Evolutionary conservation across 37 sponge, comb jelly and placozoan genomes (phyloP).

Genomic region (Oscarella lobularis): DNA sequence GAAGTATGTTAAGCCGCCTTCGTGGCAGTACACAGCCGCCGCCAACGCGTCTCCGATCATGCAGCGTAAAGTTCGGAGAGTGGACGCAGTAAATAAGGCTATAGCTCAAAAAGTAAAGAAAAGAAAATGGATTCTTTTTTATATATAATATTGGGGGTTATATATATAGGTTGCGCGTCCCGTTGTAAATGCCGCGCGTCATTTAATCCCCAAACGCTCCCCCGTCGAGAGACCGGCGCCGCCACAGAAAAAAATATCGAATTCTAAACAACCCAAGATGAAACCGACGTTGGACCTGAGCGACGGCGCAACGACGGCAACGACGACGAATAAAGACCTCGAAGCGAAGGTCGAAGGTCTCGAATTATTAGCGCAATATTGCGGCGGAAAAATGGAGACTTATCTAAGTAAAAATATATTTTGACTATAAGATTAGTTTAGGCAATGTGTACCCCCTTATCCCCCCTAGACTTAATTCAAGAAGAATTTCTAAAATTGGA

Average conservation of each 20-base stretch:
- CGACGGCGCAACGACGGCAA: too few relatives aligned
- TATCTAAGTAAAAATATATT: too few relatives aligned
- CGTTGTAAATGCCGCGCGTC: background rate
- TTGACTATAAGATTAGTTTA: too few relatives aligned
- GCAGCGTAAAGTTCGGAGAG: background rate
- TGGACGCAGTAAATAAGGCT: background rate
- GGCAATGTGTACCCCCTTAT: too few relatives aligned
- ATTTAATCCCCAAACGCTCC: conserved; percentile 12
- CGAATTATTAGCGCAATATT: too few relatives aligned
- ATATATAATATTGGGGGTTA: background rate
- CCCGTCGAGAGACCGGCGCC: too few relatives aligned
- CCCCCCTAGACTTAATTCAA: conserved; percentile 19
- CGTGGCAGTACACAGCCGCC: background rate
- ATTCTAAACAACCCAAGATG: too few relatives aligned
- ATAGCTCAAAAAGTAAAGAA: background rate
- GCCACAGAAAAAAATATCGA: too few relatives aligned
- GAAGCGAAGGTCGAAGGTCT: too few relatives aligned
- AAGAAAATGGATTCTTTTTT: background rate
- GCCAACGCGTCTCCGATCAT: background rate
- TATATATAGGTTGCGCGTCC: background rate
- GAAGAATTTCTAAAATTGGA: conserved; percentile 9
- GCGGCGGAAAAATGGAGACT: too few relatives aligned
- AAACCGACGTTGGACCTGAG: too few relatives aligned
- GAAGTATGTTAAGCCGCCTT: background rate
- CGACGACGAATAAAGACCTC: too few relatives aligned